Evolutionary conservation across 1,140 invertebrate genomes (phyloP), one percentile per base, ranked within the genome.

Genomic region (Cataglyphis hispanica): DNA sequence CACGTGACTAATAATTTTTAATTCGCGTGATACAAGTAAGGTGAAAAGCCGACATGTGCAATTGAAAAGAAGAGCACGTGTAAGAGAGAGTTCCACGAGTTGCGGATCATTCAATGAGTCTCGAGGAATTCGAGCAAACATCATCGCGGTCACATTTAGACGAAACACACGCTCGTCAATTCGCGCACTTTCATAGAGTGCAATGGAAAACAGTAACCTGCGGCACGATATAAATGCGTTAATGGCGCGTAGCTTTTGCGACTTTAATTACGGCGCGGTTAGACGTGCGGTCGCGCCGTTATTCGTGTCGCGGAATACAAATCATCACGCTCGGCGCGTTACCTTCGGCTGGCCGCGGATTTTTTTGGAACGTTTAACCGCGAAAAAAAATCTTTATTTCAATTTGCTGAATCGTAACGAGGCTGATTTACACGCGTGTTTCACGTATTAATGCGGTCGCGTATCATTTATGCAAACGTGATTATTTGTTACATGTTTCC

Each of bases 241-340:
- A 86, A 83, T 70, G 53, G 77, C 34, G 19, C 25, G 46, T n/a
- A 46, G 56, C 10, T 50, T 50, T 67, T 40, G 50, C 69, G 78
- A 74, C 84, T 86, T 86, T 86, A 86, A 86, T 86, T 84, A 58
- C 60, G 53, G 19, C 61, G 58, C 60, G 75, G 34, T 53, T 86
- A 43, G 53, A 85, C 43, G 64, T 60, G 56, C 58, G 78, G 34
- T 83, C 46, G 77, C 31, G 25, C 7, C 19, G 67, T 81, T 63
- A 34, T 16, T 67, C 43, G 25, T 46, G 7, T 50, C 63, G 37
- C 31, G 25, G 60, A 46, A 66, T 78, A 78, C 40, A 78, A 78
- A 78, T 78, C 27, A 50, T 66, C 60, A 13, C 22, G 60, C 25
- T 10, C 60, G 40, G 25, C 31, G 60, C 61, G 75, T 77, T 60